Evolutionary conservation across 2,113 vertebrate species (phyloP).

Genomic region (Globicephala melas): DNA sequence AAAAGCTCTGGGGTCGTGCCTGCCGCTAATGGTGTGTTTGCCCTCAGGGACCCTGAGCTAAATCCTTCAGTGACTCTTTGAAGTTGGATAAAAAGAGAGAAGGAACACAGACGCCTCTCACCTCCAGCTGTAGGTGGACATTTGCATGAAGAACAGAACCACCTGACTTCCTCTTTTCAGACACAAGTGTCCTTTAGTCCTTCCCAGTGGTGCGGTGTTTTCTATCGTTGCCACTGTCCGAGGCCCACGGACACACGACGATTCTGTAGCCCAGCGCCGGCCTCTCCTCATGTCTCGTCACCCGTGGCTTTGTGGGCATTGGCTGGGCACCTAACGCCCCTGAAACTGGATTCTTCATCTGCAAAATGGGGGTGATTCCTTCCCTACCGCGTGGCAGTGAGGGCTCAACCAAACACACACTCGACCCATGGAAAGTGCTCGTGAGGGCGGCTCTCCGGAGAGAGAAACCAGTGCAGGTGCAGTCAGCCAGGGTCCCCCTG

Average conservation of each 20-base stretch:
- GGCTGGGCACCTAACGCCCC: not conserved
- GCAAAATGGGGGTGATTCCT: not conserved
- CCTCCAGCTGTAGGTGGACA: not conserved
- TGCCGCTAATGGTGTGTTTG: accelerated
- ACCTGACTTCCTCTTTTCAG: not conserved
- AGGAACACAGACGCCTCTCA: not conserved
- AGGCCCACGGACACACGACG: not conserved
- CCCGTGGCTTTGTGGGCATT: not conserved
- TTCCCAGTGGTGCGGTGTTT: accelerated
- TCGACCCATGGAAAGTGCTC: no score
- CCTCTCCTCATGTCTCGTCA: not conserved
- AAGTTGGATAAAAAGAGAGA: not conserved
- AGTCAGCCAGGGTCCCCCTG: no score
- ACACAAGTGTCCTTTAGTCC: not conserved
- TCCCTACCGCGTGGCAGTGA: not conserved
- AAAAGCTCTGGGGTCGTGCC: accelerated
- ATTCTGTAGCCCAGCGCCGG: not conserved
- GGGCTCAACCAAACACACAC: not conserved
- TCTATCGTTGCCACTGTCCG: not conserved
- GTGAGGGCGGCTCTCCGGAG: no score
- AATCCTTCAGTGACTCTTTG: not conserved
- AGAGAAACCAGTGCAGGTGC: no score
- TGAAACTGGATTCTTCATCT: not conserved
- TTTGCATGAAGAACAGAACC: not conserved
- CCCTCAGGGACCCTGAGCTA: not conserved